Evolutionary conservation across 2,888 invertebrate species (phyloP).

Genomic region (Rosalia funebris): DNA sequence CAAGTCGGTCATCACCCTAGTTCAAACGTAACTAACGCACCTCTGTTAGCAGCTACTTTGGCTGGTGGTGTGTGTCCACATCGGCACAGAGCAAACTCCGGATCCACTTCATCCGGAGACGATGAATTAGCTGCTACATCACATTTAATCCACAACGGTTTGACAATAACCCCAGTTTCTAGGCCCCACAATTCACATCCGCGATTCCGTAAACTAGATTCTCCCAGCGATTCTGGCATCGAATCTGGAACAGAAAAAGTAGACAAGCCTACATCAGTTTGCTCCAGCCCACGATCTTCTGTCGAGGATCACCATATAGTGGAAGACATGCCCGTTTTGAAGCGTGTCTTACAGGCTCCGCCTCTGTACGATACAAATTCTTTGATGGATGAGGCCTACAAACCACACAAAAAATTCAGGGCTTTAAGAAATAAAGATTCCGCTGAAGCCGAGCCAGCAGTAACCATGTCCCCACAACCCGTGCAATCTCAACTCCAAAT

Average conservation of each 20-base stretch:
- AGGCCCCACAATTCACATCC: slow-evolving; percentile 62
- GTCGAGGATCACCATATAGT: slow-evolving; percentile 82
- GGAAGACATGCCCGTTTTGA: slow-evolving; percentile 93
- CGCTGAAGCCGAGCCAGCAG: slow-evolving; percentile 79
- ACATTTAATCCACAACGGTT: slow-evolving; percentile 77
- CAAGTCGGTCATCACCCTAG: slow-evolving; percentile 56
- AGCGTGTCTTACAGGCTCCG: slow-evolving; percentile 91
- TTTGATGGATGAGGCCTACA: slow-evolving; percentile 94
- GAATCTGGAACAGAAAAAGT: slow-evolving; percentile 92
- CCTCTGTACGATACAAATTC: slow-evolving; percentile 90
- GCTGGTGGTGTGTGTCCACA: slow-evolving; percentile 80
- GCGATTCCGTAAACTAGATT: slow-evolving; percentile 86
- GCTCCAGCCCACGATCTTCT: slow-evolving; percentile 87
- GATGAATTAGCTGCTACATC: slow-evolving; percentile 80
- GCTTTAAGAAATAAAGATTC: slow-evolving; percentile 82
- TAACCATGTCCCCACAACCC: slow-evolving; percentile 56
- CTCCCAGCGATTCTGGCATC: slow-evolving; percentile 93
- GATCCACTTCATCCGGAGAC: slow-evolving; percentile 78
- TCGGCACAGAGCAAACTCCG: slow-evolving; percentile 78
- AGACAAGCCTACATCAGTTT: slow-evolving; percentile 81
- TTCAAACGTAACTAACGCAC: slow-evolving; percentile 77
- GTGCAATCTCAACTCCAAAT: slow-evolving; percentile 54
- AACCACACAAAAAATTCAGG: slow-evolving; percentile 95
- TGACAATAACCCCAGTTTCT: slow-evolving; percentile 77
- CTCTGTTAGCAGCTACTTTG: slow-evolving; percentile 78